Base-by-base conservation (phyloP, 1,140 invertebrate genomes). In the Megalonaias nervosa region DNA sequence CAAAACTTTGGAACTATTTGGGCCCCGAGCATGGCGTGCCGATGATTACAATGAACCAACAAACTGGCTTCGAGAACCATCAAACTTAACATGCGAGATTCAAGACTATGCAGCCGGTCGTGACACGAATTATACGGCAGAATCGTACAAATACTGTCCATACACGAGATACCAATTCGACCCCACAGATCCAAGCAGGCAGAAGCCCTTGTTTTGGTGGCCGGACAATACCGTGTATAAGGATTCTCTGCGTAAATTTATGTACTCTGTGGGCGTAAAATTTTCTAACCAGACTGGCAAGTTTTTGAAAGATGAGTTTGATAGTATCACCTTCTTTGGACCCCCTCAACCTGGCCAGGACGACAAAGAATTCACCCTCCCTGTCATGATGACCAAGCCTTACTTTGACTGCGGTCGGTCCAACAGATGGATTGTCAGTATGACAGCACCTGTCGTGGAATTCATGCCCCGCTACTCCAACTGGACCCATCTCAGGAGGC, bases 351-450 rank as follows among this genome's bases (percentile, higher is more conserved):
- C 91, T 6, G 87, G 89, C 23, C 85, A 86, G 68, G 76, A 77
- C 23, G 88, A 87, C 16, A 71, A 23, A 1, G 80, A 85, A 21
- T 97, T 93, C 92, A 92, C 88, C 95, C 95, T 65, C 96, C 97
- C 98, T 58, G 96, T 99, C 0, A 95, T 96, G 91, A 98, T 96
- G 94, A 98, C 96, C 1, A 91, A 94, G 67, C 98, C 98, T 0
- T 99, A 99, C 91, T 99, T 98, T 91, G 98, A 99, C 92, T 99
- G 98, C 91, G 96, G 95, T 16, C 92, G 97, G 81, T 95, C 97
- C 1, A 98, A 99, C 91, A 96, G 97, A 89, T 99, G 98, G 98
- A 91, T 99, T 16, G 95, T 99, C 3, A 95, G 94, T 71, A 98
- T 97, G 56, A 95, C 97, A 13, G 95, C 97, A 71, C 98, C 98